A percentile compares a stretch with the other conserved stretches of the same genome.
phyloP scores from a whole-genome alignment of 2,888 invertebrate genomes.

The Eugnorisma glareosa region DNA sequence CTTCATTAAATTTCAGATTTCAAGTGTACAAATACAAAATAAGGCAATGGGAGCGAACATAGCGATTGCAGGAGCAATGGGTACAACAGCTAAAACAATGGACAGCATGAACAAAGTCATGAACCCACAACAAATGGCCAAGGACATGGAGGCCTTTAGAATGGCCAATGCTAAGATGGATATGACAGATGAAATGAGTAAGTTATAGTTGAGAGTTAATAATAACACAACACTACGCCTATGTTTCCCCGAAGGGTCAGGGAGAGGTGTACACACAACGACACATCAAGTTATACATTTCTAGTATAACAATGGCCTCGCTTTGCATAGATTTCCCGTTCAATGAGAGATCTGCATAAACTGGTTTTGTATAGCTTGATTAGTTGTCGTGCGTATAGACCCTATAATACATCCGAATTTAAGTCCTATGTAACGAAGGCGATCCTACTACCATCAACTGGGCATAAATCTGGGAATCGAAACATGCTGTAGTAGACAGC shows the following conservation, averaged over 20 bases:
- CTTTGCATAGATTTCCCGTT: no score
- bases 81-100: constrained; percentile 97
- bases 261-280: not conserved
- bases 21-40: constrained; percentile 95
- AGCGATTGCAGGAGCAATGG: constrained; percentile 96
- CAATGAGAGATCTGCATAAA: no score
- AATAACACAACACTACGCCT: not conserved
- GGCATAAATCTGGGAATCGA: not conserved
- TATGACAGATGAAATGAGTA: constrained; percentile 99
- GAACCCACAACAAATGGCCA: constrained; percentile 96
- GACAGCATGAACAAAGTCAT: constrained; percentile 95
- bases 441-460: not conserved
- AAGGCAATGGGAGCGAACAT: constrained; percentile 97
- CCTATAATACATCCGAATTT: not conserved
- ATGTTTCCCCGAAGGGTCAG: not conserved
- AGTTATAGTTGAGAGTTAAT: constrained; percentile 73
- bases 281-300: no score
- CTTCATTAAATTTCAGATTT: constrained; percentile 79
- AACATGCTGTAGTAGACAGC: not conserved
- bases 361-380: no score
- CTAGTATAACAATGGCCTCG: no score
- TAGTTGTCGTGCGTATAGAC: no score
- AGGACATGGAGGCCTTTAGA: constrained; percentile 95
- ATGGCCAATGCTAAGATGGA: constrained; percentile 97
- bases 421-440: not conserved